Evolutionary conservation across 2,797 vertebrate genomes (phyloP).

Genomic region (Squalus acanthias): DNA sequence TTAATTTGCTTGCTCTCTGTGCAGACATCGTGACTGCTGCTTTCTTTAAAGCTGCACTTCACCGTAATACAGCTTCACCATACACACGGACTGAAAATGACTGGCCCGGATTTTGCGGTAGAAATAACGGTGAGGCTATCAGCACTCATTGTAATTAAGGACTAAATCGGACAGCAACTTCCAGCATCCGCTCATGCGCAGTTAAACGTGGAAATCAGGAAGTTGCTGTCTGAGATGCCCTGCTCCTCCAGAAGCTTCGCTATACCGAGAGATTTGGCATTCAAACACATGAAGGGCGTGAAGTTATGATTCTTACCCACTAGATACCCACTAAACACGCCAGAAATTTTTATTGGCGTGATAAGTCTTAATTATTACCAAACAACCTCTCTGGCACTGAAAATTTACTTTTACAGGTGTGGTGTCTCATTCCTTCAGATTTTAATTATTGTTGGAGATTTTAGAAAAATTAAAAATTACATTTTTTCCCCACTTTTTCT

Average conservation of each 20-base stretch:
- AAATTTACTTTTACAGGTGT: background rate
- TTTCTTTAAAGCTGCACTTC: background rate
- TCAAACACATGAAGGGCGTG: background rate
- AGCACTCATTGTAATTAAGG: background rate
- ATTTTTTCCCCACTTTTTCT: too few species aligned
- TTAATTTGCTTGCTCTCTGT: background rate
- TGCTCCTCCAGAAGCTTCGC: background rate
- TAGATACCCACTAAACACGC: background rate
- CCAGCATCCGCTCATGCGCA: background rate
- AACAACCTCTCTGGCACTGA: background rate
- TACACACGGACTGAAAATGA: background rate
- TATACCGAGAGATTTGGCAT: background rate
- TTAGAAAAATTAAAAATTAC: background rate
- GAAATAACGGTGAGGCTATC: background rate
- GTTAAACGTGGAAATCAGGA: background rate
- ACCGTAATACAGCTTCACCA: background rate
- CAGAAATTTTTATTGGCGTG: background rate
- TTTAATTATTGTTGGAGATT: background rate
- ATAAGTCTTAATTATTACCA: background rate
- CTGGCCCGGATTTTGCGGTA: background rate
- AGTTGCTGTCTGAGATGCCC: background rate
- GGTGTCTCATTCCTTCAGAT: background rate
- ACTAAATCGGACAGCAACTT: background rate
- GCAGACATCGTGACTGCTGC: too few species aligned
- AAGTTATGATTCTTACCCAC: too few species aligned